phyloP scores from a whole-genome alignment of 2,113 vertebrate species.

The Tachuris rubrigastra region DNA sequence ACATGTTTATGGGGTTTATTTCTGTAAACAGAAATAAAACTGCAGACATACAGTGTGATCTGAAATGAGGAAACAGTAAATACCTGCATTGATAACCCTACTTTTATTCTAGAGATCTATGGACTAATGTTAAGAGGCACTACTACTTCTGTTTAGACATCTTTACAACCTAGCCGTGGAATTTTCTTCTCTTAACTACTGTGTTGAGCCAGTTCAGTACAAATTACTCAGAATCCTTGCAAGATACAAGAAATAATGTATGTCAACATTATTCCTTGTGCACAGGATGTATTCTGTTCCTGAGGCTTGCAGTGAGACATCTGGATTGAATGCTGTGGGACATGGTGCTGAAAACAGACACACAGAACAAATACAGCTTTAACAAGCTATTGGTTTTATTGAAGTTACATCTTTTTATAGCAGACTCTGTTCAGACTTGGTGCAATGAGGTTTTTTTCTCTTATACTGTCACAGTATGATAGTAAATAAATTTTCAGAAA shows the following conservation, averaged over 20 bases:
- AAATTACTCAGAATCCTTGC: neutral
- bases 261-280: neutral
- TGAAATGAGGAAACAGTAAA: neutral
- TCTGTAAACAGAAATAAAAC: neutral
- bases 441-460: neutral
- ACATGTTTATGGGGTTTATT: neutral
- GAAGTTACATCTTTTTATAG: neutral
- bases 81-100: neutral
- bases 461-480: neutral
- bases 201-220: neutral
- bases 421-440: neutral
- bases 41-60: neutral
- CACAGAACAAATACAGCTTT: neutral
- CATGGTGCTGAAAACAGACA: neutral
- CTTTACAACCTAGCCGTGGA: neutral
- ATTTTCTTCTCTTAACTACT: neutral
- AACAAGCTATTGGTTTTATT: neutral
- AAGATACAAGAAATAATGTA: neutral
- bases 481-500: neutral
- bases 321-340: fast-evolving
- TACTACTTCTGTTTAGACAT: neutral
- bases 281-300: neutral
- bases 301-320: neutral
- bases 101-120: neutral
- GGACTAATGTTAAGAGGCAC: neutral